Evolutionary conservation across 2,113 vertebrate species (phyloP).

Genomic region (Opisthocomus hoazin): DNA sequence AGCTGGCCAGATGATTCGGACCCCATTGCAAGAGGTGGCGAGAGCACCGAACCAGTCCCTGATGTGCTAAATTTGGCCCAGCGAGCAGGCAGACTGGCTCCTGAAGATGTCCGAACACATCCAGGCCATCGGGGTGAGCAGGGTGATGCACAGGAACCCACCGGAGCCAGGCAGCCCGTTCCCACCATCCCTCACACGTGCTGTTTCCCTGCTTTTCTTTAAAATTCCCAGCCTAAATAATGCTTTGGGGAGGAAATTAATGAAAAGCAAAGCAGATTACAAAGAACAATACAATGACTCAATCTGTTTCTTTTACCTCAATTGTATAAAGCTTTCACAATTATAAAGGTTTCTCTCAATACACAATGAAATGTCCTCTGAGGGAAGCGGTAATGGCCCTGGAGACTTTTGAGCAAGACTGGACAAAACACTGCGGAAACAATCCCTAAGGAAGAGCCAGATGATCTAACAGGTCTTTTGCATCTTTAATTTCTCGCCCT

Average conservation of each 20-base stretch:
- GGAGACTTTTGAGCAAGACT: conserved; percentile 41
- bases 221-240: conserved; percentile 42
- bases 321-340: conserved; percentile 53
- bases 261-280: conserved; percentile 66
- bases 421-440: conserved; percentile 29
- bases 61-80: neutral
- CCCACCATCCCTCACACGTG: neutral
- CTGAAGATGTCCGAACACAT: neutral
- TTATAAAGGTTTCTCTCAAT: conserved; percentile 34
- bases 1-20: neutral
- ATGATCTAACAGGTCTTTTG: conserved; percentile 57
- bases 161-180: neutral
- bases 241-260: conserved; percentile 57
- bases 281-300: conserved; percentile 67
- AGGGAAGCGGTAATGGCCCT: conserved; percentile 37
- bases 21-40: neutral
- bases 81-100: neutral
- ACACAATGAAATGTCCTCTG: conserved; percentile 36
- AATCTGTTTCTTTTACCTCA: conserved; percentile 60
- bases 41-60: fast-evolving
- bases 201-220: neutral
- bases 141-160: neutral
- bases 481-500: conserved; percentile 38
- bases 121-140: fast-evolving
- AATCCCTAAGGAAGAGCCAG: conserved; percentile 35